phyloP scores from a whole-genome alignment of 1,140 invertebrate species.

The Calliopsis andreniformis region DNA sequence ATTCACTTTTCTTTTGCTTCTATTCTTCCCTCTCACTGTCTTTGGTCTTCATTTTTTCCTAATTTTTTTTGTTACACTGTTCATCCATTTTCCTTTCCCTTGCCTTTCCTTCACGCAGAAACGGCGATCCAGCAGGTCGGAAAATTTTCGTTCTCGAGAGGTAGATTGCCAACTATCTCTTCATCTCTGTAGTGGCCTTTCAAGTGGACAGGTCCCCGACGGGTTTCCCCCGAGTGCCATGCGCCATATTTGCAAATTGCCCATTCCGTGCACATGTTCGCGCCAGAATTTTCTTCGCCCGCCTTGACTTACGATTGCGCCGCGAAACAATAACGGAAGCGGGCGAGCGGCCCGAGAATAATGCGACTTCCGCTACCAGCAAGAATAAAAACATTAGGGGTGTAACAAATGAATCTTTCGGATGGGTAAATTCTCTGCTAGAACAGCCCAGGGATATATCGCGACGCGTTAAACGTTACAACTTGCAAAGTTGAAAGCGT shows the following conservation, averaged over 20 bases:
- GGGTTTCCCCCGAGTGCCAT: conserved; percentile 1
- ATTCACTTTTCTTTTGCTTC: neutral
- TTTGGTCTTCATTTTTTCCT: neutral
- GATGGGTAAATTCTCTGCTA: neutral
- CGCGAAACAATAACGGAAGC: neutral
- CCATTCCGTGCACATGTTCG: neutral
- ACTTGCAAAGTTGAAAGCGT: neutral
- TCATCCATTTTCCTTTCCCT: neutral
- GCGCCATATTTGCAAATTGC: conserved; percentile 19
- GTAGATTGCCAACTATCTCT: conserved; percentile 32
- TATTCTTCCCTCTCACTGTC: neutral
- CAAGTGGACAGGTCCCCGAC: conserved; percentile 21
- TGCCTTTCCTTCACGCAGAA: neutral
- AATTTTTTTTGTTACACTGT: neutral
- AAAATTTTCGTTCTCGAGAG: conserved; percentile 9
- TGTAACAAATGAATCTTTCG: neutral
- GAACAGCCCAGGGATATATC: neutral
- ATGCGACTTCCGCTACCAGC: neutral
- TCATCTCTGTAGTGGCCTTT: conserved; percentile 12
- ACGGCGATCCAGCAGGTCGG: neutral
- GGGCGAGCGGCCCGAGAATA: neutral
- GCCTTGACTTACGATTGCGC: neutral
- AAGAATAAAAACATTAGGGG: neutral
- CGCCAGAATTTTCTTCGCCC: conserved; percentile 10
- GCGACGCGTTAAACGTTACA: conserved; percentile 3